Evolutionary conservation across 2,888 invertebrate species (phyloP), one percentile per base, ranked within the genome.

Genomic region (Ernsta delagoae): DNA sequence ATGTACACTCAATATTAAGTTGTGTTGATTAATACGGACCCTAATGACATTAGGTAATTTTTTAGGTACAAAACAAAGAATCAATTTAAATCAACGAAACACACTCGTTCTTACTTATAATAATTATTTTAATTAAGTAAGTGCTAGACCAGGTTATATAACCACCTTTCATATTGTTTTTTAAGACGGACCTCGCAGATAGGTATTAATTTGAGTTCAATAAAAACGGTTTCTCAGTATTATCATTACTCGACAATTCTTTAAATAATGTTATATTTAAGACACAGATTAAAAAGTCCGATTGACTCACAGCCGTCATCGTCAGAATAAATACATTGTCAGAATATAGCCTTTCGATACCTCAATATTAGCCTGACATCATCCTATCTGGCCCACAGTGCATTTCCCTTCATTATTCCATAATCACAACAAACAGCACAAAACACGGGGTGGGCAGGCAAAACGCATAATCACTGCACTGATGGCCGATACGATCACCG

Each of bases 391-490:
- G 4, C 16, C 4, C n/a, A 3, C 4, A 50, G 50, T 16, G 16
- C 3, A 31, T 59, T 65, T 65, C 65, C 59, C 65, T 39, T 39
- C 56, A 56, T 56, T 67, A 67, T 67, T 57, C 56, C 56, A 57
- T 61, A 67, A 67, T 67, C 56, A 77, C 74, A 77, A 77, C 73
- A 76, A 77, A 75, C 72, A 70, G 70, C 56, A 50, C n/a, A 50
- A 75, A 75, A 75, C 75, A 71, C 72, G 74, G 77, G 74, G 72
- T 36, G 65, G 67, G 75, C 16, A 50, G 8, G 16, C 79, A 82
- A 86, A 88, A 83, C 79, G 88, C 90, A 86, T 79, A 83, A 85
- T 90, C 89, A 90, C 84, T 72, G 50, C 50, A 50, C 50, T 50
- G 50, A 50, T 50, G 50, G 50, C 50, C 4, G 50, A 50, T 50